phyloP scores from a whole-genome alignment of 1,140 invertebrate species.

The Drosophila insularis region DNA sequence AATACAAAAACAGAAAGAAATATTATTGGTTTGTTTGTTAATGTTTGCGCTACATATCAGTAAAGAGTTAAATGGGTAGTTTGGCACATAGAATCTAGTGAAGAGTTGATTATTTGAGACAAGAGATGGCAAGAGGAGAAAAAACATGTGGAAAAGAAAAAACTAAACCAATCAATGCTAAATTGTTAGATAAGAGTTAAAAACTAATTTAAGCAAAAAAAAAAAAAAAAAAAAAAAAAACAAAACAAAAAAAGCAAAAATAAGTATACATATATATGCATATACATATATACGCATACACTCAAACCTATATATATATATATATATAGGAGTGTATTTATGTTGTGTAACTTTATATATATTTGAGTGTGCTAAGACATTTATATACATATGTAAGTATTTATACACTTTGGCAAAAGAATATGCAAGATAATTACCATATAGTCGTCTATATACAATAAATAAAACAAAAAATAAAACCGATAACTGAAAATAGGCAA shows the following conservation, averaged over 20 bases:
- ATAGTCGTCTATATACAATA: slow-evolving; percentile 58
- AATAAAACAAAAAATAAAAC: slow-evolving; percentile 30
- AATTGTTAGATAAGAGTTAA: slow-evolving; percentile 36
- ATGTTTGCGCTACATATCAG: slow-evolving; percentile 83
- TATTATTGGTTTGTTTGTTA: slow-evolving; percentile 82
- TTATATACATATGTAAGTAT: slow-evolving; percentile 75
- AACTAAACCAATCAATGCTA: slow-evolving; percentile 26
- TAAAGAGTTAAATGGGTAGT: slow-evolving; percentile 78
- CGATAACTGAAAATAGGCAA: slow-evolving; percentile 10
- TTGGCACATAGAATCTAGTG: slow-evolving; percentile 68
- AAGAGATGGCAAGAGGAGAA: neutral
- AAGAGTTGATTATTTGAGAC: slow-evolving; percentile 43
- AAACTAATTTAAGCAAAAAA: slow-evolving; percentile 35
- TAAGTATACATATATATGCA: slow-evolving; percentile 53
- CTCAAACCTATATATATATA: slow-evolving; percentile 39
- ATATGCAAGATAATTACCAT: slow-evolving; percentile 2
- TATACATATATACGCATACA: slow-evolving; percentile 27
- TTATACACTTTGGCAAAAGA: slow-evolving; percentile 45
- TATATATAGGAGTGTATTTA: slow-evolving; percentile 65
- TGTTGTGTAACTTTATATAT: slow-evolving; percentile 71
- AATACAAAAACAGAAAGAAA: slow-evolving; percentile 51
- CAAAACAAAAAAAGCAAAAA: slow-evolving; percentile 10
- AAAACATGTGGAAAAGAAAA: slow-evolving; percentile 9
- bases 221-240: slow-evolving; percentile 18
- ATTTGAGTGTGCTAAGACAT: slow-evolving; percentile 70